Conservation (phyloP, 1,140 invertebrate species). For the Plectrocnemia conspersa region DNA sequence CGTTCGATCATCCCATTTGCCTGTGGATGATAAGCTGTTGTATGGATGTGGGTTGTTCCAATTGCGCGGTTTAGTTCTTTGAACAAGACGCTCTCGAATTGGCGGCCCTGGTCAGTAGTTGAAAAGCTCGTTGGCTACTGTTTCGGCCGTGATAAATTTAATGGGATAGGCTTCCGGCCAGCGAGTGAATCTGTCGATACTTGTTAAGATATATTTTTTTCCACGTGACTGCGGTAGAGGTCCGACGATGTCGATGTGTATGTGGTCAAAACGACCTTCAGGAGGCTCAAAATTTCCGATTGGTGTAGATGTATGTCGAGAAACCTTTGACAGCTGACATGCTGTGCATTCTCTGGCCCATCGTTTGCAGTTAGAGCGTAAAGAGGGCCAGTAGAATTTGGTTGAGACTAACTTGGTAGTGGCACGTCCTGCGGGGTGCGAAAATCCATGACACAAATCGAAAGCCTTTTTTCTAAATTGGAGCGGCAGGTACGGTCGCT, state of each 20-base stretch:
- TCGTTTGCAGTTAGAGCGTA: constrained; percentile 9
- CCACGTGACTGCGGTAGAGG: constrained; percentile 25
- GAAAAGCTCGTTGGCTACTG: too few species aligned
- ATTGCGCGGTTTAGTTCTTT: constrained; percentile 26
- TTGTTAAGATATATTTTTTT: too few species aligned
- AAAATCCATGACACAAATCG: too few species aligned
- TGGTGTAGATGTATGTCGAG: constrained; percentile 31
- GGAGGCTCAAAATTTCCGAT: constrained; percentile 27
- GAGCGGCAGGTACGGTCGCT: too few species aligned
- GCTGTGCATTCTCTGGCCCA: constrained; percentile 27
- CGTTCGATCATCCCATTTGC: constrained; percentile 45
- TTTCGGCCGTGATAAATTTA: too few species aligned
- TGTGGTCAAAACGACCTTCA: constrained; percentile 6
- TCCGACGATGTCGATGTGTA: constrained; percentile 39
- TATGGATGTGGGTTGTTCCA: constrained; percentile 29
- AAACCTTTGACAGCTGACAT: constrained; percentile 35
- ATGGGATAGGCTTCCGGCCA: constrained; percentile 39
- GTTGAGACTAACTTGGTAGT: too few species aligned
- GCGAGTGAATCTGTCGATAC: constrained; percentile 42
- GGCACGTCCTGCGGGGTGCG: too few species aligned
- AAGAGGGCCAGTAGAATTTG: too few species aligned
- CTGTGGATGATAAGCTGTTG: too few species aligned
- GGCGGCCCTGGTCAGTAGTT: too few species aligned
- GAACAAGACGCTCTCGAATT: too few species aligned
- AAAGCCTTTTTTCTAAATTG: too few species aligned